These are phyloP conservation scores for Pseudochaenichthys georgianus DNA, from an alignment of 2,797 vertebrate genomes.

Conservation along the genomic window DNA sequence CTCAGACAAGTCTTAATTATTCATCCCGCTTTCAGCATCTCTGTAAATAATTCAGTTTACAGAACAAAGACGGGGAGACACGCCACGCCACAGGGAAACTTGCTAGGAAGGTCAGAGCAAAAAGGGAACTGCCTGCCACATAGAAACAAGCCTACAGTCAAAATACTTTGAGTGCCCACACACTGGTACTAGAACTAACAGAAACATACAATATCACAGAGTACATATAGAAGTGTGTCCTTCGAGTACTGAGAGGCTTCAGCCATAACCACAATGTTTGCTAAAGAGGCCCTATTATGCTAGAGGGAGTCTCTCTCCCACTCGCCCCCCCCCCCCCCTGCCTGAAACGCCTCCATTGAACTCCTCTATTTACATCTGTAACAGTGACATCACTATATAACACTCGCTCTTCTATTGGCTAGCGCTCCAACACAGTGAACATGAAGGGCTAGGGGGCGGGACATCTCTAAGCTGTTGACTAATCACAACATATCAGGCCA, in stretches of 20 bases:
- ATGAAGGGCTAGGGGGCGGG: too few relatives aligned
- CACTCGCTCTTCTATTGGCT: too few relatives aligned
- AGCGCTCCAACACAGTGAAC: too few relatives aligned
- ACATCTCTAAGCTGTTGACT: too few relatives aligned
- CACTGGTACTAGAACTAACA: not conserved
- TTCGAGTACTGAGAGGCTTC: conserved; percentile 1
- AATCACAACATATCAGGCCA: too few relatives aligned
- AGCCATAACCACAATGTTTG: conserved; percentile 16
- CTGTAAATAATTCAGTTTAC: conserved; percentile 65
- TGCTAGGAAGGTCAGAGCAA: not conserved
- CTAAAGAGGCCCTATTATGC: not conserved
- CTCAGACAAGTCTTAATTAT: conserved; percentile 46
- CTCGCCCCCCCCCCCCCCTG: too few relatives aligned
- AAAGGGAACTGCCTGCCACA: not conserved
- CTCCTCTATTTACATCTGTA: too few relatives aligned
- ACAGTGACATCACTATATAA: too few relatives aligned
- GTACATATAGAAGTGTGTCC: not conserved
- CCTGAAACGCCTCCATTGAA: too few relatives aligned
- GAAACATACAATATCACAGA: conserved; percentile 1
- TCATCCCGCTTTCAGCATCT: conserved; percentile 37
- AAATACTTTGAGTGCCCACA: not conserved
- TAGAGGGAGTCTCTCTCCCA: too few relatives aligned
- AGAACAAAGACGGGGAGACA: not conserved
- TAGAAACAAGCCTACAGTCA: conserved; percentile 1
- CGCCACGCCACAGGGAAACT: conserved; percentile 2